A percentile compares a stretch with the other conserved stretches of the same genome.
phyloP scores from a whole-genome alignment of 2,797 vertebrate genomes.

The Gobio occitaniae region DNA sequence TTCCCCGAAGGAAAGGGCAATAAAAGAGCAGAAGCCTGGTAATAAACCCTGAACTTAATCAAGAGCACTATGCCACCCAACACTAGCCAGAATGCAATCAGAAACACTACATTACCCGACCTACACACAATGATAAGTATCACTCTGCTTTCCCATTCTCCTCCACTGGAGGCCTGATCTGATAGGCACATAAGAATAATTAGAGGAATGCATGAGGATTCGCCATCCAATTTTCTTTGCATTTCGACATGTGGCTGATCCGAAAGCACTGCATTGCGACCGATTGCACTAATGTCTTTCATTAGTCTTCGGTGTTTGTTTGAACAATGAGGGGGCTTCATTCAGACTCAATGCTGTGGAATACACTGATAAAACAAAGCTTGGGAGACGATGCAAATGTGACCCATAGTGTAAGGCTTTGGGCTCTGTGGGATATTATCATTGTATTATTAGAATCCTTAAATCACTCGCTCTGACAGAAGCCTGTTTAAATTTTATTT shows the following conservation, averaged over 20 bases:
- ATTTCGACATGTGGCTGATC: slow-evolving; percentile 27
- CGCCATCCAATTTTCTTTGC: slow-evolving; percentile 13
- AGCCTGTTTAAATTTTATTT: slow-evolving; percentile 12
- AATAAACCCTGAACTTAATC: slow-evolving; percentile 53
- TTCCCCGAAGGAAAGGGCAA: slow-evolving; percentile 16
- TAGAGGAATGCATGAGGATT: slow-evolving; percentile 5
- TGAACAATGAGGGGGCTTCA: slow-evolving; percentile 22
- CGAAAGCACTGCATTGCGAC: slow-evolving; percentile 11
- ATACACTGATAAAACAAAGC: slow-evolving; percentile 37
- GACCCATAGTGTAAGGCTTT: slow-evolving; percentile 36
- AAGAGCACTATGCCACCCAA: slow-evolving; percentile 35
- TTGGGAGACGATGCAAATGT: slow-evolving; percentile 27
- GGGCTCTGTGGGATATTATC: slow-evolving; percentile 15
- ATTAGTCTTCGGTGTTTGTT: slow-evolving; percentile 51
- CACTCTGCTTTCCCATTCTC: slow-evolving; percentile 1
- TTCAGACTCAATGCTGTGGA: slow-evolving; percentile 34
- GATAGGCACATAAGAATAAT: slow-evolving; percentile 1
- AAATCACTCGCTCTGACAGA: neutral
- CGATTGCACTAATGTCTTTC: slow-evolving; percentile 27
- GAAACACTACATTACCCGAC: slow-evolving; percentile 44
- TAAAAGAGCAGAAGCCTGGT: slow-evolving; percentile 21
- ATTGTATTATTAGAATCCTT: slow-evolving; percentile 36
- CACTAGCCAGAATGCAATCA: slow-evolving; percentile 39
- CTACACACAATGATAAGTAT: slow-evolving; percentile 26
- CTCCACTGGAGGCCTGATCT: slow-evolving; percentile 22